Base-by-base conservation (phyloP, 2,888 invertebrate genomes). In the Lasioglossum morio region DNA sequence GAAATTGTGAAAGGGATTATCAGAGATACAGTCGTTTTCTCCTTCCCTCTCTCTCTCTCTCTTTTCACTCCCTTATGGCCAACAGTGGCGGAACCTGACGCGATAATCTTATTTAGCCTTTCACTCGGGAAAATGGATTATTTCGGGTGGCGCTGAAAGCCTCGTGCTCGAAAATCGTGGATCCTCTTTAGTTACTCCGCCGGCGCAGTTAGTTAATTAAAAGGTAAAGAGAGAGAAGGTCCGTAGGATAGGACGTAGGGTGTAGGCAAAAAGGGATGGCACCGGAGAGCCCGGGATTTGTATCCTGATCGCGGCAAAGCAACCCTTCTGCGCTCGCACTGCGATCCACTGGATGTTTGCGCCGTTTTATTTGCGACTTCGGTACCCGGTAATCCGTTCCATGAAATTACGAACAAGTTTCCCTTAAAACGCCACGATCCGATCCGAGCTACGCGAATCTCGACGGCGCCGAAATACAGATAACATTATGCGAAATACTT, bases 151-250 rank as follows among this genome's bases (percentile, higher is more conserved):
- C 77, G 78, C 48, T 79, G 89, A 79, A 88, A 90, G 81, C 72
- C 81, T 77, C 53, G n/a, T 80, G 60, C 85, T 91, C 77, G 80
- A 73, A 82, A 90, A 82, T 85, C 66, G 82, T 30, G 81, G 79
- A 86, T 87, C 86, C 89, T 85, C 89, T 91, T 91, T 88, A 87
- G 83, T 85, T 86, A 83, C 84, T 87, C 81, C 79, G 60, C 80
- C 66, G 69, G 69, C 74, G 85, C 89, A 88, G 90, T 86, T 89
- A 87, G 88, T 92, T 92, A 91, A 92, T 92, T 91, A 91, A 90
- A 92, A 85, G 88, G 84, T 82, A 87, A 85, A 83, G 85, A 73
- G 77, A 80, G 37, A 60, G 57, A 63, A 43, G 57, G 57, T n/a
- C 19, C 23, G 30, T 3, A 40, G n/a, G 75, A 69, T 63, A 74